These are phyloP conservation scores for Iguana delicatissima DNA, from an alignment of 2,797 vertebrate species.

Conservation along the genomic window DNA sequence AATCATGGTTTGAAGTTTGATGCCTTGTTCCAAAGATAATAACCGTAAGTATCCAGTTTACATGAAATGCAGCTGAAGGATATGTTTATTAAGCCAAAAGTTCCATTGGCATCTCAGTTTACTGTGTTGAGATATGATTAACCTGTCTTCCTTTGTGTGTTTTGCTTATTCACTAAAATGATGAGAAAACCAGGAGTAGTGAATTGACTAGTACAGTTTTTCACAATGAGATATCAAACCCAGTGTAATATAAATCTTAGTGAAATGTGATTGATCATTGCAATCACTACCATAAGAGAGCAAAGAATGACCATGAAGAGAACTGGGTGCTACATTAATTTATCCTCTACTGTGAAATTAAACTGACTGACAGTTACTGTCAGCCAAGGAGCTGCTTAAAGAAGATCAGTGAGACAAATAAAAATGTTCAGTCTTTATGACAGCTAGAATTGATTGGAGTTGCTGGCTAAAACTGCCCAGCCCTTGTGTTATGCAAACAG, in stretches of 20 bases:
- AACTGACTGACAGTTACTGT: constrained; percentile 35
- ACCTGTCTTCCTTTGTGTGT: too few species aligned
- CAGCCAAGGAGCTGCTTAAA: background rate
- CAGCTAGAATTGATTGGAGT: background rate
- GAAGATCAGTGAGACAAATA: background rate
- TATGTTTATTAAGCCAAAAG: background rate
- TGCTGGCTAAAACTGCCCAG: background rate
- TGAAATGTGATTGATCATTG: constrained; percentile 21
- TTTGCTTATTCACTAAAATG: background rate
- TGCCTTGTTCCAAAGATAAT: background rate
- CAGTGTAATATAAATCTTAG: constrained; percentile 19
- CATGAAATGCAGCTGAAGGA: background rate
- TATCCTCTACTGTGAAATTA: background rate
- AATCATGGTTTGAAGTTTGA: background rate
- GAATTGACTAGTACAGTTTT: background rate
- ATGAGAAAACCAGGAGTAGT: background rate
- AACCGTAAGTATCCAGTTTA: background rate
- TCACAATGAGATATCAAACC: constrained; percentile 14
- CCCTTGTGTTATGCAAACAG: background rate
- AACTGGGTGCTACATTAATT: background rate
- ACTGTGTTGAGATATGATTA: background rate
- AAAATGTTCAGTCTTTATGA: constrained; percentile 5
- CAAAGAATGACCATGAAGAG: constrained; percentile 41
- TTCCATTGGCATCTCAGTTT: background rate
- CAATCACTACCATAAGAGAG: constrained; percentile 14